Percentiles rank a stretch among this genome's conserved stretches.
These are phyloP conservation scores for Caenorhabditis wallacei DNA, from an alignment of 2,888 invertebrate species.

Conservation along the genomic window DNA sequence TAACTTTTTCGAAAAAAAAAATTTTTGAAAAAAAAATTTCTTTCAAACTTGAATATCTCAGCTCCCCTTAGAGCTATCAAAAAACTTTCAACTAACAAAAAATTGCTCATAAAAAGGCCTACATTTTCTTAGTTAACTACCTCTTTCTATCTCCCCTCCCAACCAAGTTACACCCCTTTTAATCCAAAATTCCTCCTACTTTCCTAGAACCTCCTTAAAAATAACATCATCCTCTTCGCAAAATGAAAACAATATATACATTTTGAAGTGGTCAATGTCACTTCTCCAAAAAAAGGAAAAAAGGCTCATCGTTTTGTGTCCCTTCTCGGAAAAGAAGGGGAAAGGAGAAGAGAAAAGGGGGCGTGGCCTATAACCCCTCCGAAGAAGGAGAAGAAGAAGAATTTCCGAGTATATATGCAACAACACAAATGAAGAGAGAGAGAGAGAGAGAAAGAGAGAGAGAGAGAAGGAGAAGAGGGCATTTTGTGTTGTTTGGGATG, in stretches of 20 bases:
- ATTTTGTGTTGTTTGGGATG: background rate
- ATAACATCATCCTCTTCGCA: background rate
- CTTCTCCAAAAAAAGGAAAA: background rate
- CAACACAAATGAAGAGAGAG: constrained; percentile 8
- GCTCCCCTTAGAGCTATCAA: too few species aligned
- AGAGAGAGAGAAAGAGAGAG: background rate
- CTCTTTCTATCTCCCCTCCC: too few species aligned
- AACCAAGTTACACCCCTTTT: too few species aligned
- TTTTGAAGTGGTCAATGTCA: constrained; percentile 19
- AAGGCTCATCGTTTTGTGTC: constrained; percentile 16
- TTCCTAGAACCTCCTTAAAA: background rate
- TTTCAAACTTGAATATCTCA: too few species aligned
- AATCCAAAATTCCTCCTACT: too few species aligned
- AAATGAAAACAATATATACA: constrained; percentile 6
- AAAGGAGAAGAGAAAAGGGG: background rate
- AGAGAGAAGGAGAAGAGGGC: constrained; percentile 9
- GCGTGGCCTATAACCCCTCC: constrained; percentile 14
- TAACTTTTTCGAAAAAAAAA: too few species aligned
- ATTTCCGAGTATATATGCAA: too few species aligned
- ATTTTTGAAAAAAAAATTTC: too few species aligned
- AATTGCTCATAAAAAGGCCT: too few species aligned
- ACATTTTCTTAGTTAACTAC: too few species aligned
- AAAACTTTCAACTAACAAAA: too few species aligned
- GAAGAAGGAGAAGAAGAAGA: constrained; percentile 9
- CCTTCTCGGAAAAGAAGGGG: background rate